Conservation (phyloP, 2,797 vertebrate species). For the Hemibagrus guttatus region DNA sequence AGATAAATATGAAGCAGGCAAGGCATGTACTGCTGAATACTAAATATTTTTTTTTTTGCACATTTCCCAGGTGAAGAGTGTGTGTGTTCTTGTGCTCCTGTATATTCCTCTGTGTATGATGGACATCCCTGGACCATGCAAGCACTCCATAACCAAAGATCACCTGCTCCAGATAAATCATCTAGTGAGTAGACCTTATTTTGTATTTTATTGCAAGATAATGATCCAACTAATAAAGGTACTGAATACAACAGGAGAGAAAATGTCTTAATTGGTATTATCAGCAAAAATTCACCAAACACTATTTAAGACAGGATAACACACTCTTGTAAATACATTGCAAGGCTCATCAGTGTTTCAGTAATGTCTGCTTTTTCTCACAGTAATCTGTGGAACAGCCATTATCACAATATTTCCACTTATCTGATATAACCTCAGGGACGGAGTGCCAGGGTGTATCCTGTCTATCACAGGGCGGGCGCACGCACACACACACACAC, state of each 20-base stretch:
- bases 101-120: constrained; percentile 75
- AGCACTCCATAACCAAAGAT: constrained; percentile 78
- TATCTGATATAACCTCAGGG: too few species aligned
- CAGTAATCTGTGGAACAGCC: background rate
- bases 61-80: constrained; percentile 73
- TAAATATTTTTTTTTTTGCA: constrained; percentile 47
- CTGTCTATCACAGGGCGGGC: too few species aligned
- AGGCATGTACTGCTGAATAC: background rate
- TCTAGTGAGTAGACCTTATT: constrained; percentile 66
- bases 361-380: background rate
- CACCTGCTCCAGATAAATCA: constrained; percentile 74
- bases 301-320: background rate
- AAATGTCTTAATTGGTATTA: background rate
- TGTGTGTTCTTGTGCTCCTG: constrained; percentile 79
- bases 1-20: background rate
- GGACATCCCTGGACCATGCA: constrained; percentile 78
- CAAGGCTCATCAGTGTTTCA: background rate
- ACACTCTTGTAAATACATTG: background rate
- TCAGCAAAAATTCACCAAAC: background rate
- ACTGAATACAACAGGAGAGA: background rate
- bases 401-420: too few species aligned
- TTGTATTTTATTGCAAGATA: background rate
- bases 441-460: too few species aligned
- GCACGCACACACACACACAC: too few species aligned
- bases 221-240: background rate